A percentile compares a stretch with the other conserved stretches of the same genome.
phyloP scores from a whole-genome alignment of 2,888 invertebrate species.

The Lutraria lutraria region DNA sequence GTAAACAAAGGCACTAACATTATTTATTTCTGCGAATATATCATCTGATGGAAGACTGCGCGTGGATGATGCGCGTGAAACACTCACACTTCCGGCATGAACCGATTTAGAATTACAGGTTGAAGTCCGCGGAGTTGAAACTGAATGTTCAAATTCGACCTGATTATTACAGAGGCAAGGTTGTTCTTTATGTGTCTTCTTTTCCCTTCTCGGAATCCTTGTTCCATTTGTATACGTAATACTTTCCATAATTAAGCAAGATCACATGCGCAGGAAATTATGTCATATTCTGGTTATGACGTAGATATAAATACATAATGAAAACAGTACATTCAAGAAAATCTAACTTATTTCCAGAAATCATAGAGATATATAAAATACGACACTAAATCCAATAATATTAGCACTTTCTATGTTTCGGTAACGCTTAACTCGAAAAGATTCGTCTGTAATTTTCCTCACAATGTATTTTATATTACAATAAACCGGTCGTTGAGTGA shows the following conservation, averaged over 20 bases:
- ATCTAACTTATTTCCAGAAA: neutral
- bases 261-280: neutral
- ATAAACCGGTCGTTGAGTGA: neutral
- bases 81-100: neutral
- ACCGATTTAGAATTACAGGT: neutral
- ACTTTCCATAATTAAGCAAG: slow-evolving; percentile 20
- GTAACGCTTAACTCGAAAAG: neutral
- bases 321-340: neutral
- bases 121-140: neutral
- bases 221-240: slow-evolving; percentile 15
- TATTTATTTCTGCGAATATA: slow-evolving; percentile 48
- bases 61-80: neutral
- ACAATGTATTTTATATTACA: neutral
- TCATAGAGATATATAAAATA: neutral
- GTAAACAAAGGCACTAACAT: slow-evolving; percentile 47
- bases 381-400: neutral
- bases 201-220: neutral
- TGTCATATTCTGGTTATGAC: neutral
- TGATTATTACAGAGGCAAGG: slow-evolving; percentile 19
- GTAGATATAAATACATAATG: neutral
- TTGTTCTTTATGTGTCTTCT: neutral
- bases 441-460: neutral
- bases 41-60: slow-evolving; percentile 3
- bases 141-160: neutral
- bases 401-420: neutral